Evolutionary conservation across 2,888 invertebrate species (phyloP).

Genomic region (Aquatica leii): DNA sequence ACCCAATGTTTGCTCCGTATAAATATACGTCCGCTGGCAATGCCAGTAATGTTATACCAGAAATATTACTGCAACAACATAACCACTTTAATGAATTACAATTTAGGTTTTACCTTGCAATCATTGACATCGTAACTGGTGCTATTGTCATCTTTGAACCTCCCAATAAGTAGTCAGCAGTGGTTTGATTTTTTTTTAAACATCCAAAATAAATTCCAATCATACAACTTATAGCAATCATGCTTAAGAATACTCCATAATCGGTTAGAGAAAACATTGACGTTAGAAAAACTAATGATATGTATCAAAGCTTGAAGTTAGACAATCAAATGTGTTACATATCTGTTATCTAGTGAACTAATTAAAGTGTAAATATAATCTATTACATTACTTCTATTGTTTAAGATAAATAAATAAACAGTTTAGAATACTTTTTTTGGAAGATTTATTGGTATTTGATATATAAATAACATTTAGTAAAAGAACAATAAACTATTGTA

Average conservation of each 20-base stretch:
- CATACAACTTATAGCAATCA: neutral
- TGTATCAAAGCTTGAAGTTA: too few relatives aligned
- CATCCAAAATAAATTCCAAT: neutral
- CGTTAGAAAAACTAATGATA: too few relatives aligned
- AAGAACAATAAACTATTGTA: too few relatives aligned
- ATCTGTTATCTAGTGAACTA: too few relatives aligned
- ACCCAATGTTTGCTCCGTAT: slow-evolving; percentile 68
- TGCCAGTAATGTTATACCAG: slow-evolving; percentile 77
- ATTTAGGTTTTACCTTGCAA: slow-evolving; percentile 66
- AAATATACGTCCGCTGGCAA: slow-evolving; percentile 78
- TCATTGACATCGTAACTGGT: slow-evolving; percentile 74
- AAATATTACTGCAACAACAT: slow-evolving; percentile 68
- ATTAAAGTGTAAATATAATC: too few relatives aligned
- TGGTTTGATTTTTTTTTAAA: too few relatives aligned
- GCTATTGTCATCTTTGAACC: slow-evolving; percentile 71
- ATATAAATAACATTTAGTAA: too few relatives aligned
- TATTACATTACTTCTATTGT: too few relatives aligned
- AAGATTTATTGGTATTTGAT: too few relatives aligned
- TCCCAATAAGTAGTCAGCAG: neutral
- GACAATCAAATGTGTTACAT: too few relatives aligned
- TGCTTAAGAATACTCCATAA: neutral
- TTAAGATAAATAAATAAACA: too few relatives aligned
- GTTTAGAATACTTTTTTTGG: too few relatives aligned
- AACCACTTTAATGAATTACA: neutral
- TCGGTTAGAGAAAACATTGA: slow-evolving; percentile 8